Evolutionary conservation across 2,113 vertebrate species (phyloP).

Genomic region (Strix aluco): DNA sequence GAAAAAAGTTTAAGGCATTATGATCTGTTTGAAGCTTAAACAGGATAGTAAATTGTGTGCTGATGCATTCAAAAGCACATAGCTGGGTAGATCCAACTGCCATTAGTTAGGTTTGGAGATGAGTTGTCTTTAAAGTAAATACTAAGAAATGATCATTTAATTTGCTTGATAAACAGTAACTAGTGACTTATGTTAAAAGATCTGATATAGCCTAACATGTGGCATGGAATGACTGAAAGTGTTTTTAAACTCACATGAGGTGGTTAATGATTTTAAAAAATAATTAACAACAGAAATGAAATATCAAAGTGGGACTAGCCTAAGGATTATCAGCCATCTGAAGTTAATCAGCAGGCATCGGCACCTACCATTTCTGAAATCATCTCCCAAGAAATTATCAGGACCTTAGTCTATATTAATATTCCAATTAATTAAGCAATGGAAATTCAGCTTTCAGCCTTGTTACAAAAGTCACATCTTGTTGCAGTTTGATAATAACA

Average conservation of each 20-base stretch:
- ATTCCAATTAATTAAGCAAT: neutral
- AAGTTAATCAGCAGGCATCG: neutral
- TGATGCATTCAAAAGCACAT: neutral
- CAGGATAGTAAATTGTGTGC: neutral
- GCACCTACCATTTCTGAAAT: neutral
- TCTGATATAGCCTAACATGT: neutral
- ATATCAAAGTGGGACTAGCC: neutral
- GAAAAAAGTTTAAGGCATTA: neutral
- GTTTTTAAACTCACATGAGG: neutral
- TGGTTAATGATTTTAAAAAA: neutral
- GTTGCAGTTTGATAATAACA: neutral
- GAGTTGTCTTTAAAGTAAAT: neutral
- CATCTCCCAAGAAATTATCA: neutral
- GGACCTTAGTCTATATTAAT: neutral
- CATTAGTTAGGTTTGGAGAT: neutral
- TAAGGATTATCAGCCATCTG: neutral
- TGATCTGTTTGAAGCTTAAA: neutral
- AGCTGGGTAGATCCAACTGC: neutral
- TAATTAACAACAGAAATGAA: slow-evolving; percentile 6
- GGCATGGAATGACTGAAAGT: neutral
- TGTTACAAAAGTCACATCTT: neutral
- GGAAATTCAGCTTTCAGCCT: neutral
- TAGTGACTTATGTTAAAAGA: neutral
- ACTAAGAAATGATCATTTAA: neutral
- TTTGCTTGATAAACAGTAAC: neutral